These are phyloP conservation scores for Drosophila ustulata DNA, from an alignment of 2,888 invertebrate species.

Conservation along the genomic window DNA sequence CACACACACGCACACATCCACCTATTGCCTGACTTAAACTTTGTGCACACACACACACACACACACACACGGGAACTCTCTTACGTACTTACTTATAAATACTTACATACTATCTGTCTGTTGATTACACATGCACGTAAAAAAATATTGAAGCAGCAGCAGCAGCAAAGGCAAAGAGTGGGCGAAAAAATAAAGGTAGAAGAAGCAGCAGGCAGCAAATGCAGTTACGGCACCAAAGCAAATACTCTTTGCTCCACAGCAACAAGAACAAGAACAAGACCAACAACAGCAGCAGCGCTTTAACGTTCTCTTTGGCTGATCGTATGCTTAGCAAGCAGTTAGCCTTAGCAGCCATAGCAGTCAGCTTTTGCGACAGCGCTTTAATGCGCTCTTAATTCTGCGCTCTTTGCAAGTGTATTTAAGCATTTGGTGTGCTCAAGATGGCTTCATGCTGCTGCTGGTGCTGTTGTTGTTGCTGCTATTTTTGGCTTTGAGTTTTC, in stretches of 20 bases:
- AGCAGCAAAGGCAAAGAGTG: constrained; percentile 9
- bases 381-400: background rate
- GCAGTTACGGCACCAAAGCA: constrained; percentile 49
- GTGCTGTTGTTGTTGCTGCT: constrained; percentile 45
- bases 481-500: constrained; percentile 75
- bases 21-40: constrained; percentile 44
- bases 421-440: constrained; percentile 28
- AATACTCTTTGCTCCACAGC: constrained; percentile 15
- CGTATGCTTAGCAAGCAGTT: too few relatives aligned
- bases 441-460: constrained; percentile 37
- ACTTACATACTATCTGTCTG: constrained; percentile 66
- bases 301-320: background rate
- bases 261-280: too few relatives aligned
- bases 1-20: constrained; percentile 21
- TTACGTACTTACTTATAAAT: constrained; percentile 70
- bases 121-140: constrained; percentile 77
- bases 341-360: background rate
- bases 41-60: constrained; percentile 44
- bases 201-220: constrained; percentile 21
- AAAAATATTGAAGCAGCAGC: constrained; percentile 58
- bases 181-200: background rate
- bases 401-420: constrained; percentile 42
- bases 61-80: constrained; percentile 55
- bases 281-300: background rate
- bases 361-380: background rate